Conservation (phyloP, 2,888 invertebrate species). For the Melanophora roralis region DNA sequence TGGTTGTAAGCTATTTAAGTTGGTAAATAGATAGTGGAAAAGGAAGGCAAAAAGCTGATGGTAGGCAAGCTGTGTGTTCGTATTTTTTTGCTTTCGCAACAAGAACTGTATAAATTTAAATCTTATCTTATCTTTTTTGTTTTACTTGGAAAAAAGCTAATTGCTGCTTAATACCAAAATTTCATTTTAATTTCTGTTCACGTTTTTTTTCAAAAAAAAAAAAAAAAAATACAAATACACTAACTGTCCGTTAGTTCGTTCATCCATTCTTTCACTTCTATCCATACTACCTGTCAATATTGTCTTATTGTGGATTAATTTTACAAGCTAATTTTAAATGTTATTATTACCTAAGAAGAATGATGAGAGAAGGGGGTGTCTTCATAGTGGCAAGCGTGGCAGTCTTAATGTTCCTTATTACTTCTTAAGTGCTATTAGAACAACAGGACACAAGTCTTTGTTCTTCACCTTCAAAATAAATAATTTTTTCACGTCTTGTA, state of each 20-base stretch:
- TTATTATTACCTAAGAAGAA: conserved; percentile 64
- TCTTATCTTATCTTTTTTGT: too few relatives aligned
- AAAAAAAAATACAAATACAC: neutral
- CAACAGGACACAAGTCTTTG: conserved; percentile 13
- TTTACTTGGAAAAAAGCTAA: conserved; percentile 73
- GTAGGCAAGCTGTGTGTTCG: neutral
- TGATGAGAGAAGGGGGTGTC: neutral
- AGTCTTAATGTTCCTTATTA: conserved; percentile 23
- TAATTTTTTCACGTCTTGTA: conserved; percentile 6
- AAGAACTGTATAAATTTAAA: too few relatives aligned
- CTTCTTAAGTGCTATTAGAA: conserved; percentile 25
- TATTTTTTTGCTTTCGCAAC: conserved; percentile 11
- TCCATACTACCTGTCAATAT: conserved; percentile 49
- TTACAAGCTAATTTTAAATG: conserved; percentile 75
- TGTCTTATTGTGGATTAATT: conserved; percentile 75
- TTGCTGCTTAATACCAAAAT: conserved; percentile 75
- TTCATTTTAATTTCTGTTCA: conserved; percentile 57
- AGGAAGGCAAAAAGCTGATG: neutral
- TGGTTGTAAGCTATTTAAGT: neutral
- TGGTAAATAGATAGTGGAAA: neutral
- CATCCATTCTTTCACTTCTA: conserved; percentile 28
- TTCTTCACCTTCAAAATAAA: conserved; percentile 5
- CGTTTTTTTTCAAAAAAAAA: neutral
- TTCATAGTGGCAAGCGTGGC: neutral
- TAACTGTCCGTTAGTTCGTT: conserved; percentile 42